Evolutionary conservation across 2,113 vertebrate genomes (phyloP).

Genomic region (Mastomys natalensis): DNA sequence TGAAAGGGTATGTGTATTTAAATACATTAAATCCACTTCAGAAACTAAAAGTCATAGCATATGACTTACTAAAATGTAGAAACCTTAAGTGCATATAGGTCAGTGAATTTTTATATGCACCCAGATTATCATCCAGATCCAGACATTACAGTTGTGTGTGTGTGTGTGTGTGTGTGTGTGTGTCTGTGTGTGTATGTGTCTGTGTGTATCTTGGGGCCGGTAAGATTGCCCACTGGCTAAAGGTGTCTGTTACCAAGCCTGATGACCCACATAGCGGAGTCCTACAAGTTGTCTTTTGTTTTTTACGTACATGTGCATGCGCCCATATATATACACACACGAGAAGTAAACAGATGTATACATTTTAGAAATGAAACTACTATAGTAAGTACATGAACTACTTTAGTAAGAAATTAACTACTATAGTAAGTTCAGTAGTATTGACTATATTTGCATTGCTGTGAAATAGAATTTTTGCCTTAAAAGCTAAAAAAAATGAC

Average conservation of each 20-base stretch:
- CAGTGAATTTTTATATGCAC: neutral
- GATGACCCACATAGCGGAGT: neutral
- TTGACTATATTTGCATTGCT: constrained; percentile 5
- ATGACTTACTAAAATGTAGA: neutral
- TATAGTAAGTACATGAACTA: neutral
- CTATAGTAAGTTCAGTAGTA: neutral
- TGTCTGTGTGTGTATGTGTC: neutral
- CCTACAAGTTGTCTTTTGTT: neutral
- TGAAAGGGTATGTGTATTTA: neutral
- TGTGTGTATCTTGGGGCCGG: neutral
- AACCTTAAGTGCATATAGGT: neutral
- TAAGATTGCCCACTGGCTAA: neutral
- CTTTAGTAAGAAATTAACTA: neutral
- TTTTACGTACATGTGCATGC: neutral
- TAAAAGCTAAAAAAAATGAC: constrained; percentile 34
- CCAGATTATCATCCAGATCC: neutral
- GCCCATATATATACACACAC: neutral
- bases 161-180: neutral
- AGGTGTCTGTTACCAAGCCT: neutral
- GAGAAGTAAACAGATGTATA: neutral
- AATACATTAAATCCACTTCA: constrained; percentile 14
- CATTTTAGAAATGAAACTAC: neutral
- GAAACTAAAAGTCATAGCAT: constrained; percentile 34
- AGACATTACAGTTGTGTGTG: neutral
- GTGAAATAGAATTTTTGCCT: constrained; percentile 30